Evolutionary conservation across 2,113 vertebrate species (phyloP).

Genomic region (Typhlomys cinereus): DNA sequence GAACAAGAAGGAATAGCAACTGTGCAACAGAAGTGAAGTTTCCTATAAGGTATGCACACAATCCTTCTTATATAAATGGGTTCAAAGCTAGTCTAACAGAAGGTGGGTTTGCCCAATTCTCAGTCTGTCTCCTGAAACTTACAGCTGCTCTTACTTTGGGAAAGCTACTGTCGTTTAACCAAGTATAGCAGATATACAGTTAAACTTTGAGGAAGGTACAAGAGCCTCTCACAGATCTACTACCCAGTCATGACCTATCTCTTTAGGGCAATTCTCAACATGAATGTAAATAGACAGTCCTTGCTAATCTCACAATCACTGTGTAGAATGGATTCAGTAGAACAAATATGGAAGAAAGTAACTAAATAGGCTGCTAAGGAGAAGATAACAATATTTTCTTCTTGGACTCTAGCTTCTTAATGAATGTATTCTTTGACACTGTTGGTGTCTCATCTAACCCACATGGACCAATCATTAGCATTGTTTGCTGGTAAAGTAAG

Average conservation of each 20-base stretch:
- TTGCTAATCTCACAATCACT: not conserved
- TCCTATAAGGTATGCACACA: not conserved
- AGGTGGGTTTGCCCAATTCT: not conserved
- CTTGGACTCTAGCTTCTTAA: slow-evolving; percentile 26
- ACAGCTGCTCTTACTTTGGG: not conserved
- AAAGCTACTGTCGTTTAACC: not conserved
- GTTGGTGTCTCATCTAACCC: not conserved
- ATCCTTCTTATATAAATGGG: not conserved
- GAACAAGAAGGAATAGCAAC: not conserved
- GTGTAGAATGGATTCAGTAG: not conserved
- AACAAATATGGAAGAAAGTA: not conserved
- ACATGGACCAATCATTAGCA: not conserved
- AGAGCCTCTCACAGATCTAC: not conserved
- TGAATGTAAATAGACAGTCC: not conserved
- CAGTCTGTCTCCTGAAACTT: not conserved
- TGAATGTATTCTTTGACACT: slow-evolving; percentile 36
- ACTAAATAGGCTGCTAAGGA: not conserved
- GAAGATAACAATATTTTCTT: slow-evolving; percentile 35
- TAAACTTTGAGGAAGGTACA: not conserved
- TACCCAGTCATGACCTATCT: not conserved
- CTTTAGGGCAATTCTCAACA: not conserved
- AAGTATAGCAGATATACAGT: not conserved
- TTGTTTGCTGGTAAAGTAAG: slow-evolving; percentile 6
- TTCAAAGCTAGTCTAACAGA: not conserved
- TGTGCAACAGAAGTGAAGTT: not conserved